Base-by-base conservation (phyloP, 2,113 vertebrate genomes). In the Camelus bactrianus region DNA sequence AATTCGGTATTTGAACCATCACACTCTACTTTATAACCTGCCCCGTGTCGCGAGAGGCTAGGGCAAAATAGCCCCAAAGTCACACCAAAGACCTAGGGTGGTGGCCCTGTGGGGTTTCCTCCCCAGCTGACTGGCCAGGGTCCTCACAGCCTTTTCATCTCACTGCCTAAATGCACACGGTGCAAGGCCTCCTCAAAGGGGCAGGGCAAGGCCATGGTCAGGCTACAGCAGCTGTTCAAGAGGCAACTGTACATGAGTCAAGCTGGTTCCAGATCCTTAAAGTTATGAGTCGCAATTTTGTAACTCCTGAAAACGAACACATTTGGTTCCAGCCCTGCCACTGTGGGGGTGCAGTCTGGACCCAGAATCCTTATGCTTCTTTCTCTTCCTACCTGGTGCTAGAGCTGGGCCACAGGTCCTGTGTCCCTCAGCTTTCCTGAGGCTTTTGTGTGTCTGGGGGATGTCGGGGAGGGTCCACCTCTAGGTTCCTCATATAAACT, bases 41-140 rank as follows among this genome's bases (percentile, higher is more conserved):
- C 13, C 56, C 13, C 4, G 5, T n/a, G 42, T 32, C 3, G 35
- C 12, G 62, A 86, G 50, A 83, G 10, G 8, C 56, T 3, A 22
- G 8, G 50, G n/a, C 7, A n/a, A 79, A 16, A 14, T 72, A 3
- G 16, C n/a, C 65, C 32, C 67, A 38, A 26, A 8, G 6, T 28
- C 7, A 8, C 5, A 22, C 5, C 22, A 42, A 42, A 42, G 38
- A 11, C 30, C 22, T 13, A 13, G 46, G 9, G 13, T 14, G 15
- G 11, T 14, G 22, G 14, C 54, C 38, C 46, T 13, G 4, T 1
- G 1, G 35, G 22, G 19, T 35, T 42, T 48, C 2, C 11, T 80
- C 26, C 91, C 58, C 2, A 0, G 9, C 22, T 19, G 5, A 24
- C 22, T 19, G 13, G 4, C 12, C 50, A 16, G 19, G 7, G 0